Evolutionary conservation across 1,140 invertebrate species (phyloP), one percentile per base, ranked within the genome.

Genomic region (Cydia splendana): DNA sequence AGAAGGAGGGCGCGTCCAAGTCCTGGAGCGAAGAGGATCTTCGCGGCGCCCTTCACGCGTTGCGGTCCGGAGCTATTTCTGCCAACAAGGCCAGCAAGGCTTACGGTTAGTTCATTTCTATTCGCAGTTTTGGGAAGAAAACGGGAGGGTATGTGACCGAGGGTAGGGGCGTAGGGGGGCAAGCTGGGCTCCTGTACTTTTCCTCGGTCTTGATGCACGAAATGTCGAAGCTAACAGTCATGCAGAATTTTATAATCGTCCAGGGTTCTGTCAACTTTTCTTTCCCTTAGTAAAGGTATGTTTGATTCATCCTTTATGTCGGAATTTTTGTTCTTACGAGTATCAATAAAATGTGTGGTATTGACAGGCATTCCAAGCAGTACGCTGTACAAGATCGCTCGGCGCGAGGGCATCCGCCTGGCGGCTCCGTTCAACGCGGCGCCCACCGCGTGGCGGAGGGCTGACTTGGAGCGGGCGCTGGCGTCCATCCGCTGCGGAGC

Each of bases 71-170:
- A 15, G 95, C 96, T 34, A 97, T 98, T 88, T 97, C 97, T 7
- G 97, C 97, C 13, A 98, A 98, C 89, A 98, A 97, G 93, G 97
- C 97, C 20, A 97, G 97, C 77, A 98, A 98, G 89, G 97, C 97
- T n/a, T 98, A 97, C 88, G 97, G 96, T 94, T 38, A 82, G 81
- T 73, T 45, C 38, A 42, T 42, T 42, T 42, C 38, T 42, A 42
- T 42, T 10, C 38, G 38, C 0, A 48, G 45, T 48, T 48, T 48
- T 48, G 45, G 15, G 3, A 10, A 45, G 9, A 0, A 45, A 45
- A 1, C 12, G 42, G 3, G 12, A 45, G 42, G 9, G 42, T 45
- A 13, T 45, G 10, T 45, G 42, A 45, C 7, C 10, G 42, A 6
- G 5, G 7, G 42, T 45, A 2, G 24, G 24, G 24, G 24, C 24